Base-by-base conservation (phyloP, 2,113 vertebrate species). In the Balaenoptera acutorostrata region DNA sequence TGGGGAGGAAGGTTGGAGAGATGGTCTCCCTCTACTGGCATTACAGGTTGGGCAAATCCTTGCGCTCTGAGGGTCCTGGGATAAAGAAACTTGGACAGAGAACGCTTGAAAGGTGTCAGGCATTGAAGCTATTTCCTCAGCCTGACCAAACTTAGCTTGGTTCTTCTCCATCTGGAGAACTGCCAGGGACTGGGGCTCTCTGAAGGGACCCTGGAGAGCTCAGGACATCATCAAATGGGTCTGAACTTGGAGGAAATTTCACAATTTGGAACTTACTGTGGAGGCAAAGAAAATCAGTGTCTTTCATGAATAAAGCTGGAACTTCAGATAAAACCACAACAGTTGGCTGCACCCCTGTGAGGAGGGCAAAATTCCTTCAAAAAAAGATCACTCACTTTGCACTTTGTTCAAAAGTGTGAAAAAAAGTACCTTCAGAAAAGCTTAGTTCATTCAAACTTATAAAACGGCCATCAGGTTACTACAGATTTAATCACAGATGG, bases 1-100 rank as follows among this genome's bases (percentile, higher is more conserved):
- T 4, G 15, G 31, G 31, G 33, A 59, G 39, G 83, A 31, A 4
- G 39, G 6, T 1, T 10, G 41, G 5, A n/a, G 81, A 71, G 11
- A 55, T 27, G 23, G 23, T 57, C 5, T 29, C 1, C 44, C 84
- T 61, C 23, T 1, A 12, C 12, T 15, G 29, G 17, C n/a, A 2
- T 5, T 2, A 5, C n/a, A 2, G 3, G 25, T 3, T 9, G 8
- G 18, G 15, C 49, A 6, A 8, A 15, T 0, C 29, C 14, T 23
- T 69, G 81, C 49, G 74, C 29, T 7, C 39, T 3, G n/a, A 63
- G 49, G 33, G 1, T 12, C 36, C 41, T 36, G 5, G 27, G 17
- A 8, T 23, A 15, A 20, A 68, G 78, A 80, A 41, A n/a, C 64
- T 44, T 25, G 66, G 41, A 49, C 52, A 78, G 74, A 87, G 59